phyloP scores from a whole-genome alignment of 23 tunicate species.

The Halocynthia roretzi region DNA sequence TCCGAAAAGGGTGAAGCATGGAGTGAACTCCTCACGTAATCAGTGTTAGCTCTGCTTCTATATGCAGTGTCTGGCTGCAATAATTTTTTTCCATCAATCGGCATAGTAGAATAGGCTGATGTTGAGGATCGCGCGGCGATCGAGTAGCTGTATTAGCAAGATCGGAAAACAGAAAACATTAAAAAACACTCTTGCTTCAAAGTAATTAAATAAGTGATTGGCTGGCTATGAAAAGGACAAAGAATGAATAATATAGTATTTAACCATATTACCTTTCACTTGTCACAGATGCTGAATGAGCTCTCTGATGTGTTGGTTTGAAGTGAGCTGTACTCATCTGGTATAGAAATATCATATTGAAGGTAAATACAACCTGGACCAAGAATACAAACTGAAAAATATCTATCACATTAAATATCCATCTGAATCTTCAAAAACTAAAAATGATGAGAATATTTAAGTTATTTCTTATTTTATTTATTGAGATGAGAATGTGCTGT shows the following conservation, averaged over 20 bases:
- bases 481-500: too few species aligned
- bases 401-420: too few species aligned
- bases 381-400: too few species aligned
- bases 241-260: too few species aligned
- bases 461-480: too few species aligned
- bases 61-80: not conserved
- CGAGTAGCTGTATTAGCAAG: not conserved
- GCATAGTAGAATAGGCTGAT: not conserved
- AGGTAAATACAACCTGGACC: too few species aligned
- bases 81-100: not conserved
- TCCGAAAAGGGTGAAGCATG: not conserved
- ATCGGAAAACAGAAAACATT: not conserved
- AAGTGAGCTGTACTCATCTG: too few species aligned
- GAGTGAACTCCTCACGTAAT: not conserved
- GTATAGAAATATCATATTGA: too few species aligned
- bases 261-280: not conserved
- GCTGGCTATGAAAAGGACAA: too few species aligned
- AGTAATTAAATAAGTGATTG: too few species aligned
- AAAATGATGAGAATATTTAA: too few species aligned
- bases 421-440: too few species aligned
- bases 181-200: not conserved
- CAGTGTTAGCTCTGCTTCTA: not conserved
- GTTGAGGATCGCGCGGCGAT: not conserved
- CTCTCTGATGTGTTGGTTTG: conserved; percentile 13
- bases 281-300: not conserved